Conservation (phyloP, 1,140 invertebrate genomes). For the Lordiphosa mommai region DNA sequence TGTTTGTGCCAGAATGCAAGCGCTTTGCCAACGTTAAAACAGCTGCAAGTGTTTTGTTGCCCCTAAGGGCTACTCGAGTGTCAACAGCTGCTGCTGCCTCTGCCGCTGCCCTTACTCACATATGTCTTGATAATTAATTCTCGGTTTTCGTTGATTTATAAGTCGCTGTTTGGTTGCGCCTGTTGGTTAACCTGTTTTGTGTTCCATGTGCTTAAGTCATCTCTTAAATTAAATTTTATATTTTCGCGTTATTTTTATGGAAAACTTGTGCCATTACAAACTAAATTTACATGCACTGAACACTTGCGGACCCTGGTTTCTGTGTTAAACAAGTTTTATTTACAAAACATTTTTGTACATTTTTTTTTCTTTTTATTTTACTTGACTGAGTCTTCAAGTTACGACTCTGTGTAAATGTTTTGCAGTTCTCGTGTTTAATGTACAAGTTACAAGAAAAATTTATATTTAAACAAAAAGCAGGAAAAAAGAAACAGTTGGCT, state of each 20-base stretch:
- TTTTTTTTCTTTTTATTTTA: not conserved
- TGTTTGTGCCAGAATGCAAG: slow-evolving; percentile 25
- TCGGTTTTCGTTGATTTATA: slow-evolving; percentile 54
- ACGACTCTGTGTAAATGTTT: slow-evolving; percentile 33
- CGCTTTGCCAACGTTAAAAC: slow-evolving; percentile 25
- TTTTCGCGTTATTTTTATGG: slow-evolving; percentile 36
- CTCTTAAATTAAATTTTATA: not conserved
- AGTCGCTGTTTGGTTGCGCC: not conserved
- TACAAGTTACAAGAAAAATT: slow-evolving; percentile 49
- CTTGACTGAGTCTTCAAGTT: slow-evolving; percentile 6
- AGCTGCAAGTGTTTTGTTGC: slow-evolving; percentile 67
- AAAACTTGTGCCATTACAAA: slow-evolving; percentile 68
- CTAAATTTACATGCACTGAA: slow-evolving; percentile 60
- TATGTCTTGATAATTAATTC: slow-evolving; percentile 63
- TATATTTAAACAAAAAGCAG: slow-evolving; percentile 3
- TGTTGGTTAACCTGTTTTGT: slow-evolving; percentile 22
- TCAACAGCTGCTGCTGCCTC: slow-evolving; percentile 11
- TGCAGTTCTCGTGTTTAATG: slow-evolving; percentile 69
- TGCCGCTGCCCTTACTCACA: slow-evolving; percentile 12
- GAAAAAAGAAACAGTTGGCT: slow-evolving; percentile 24
- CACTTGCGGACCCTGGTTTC: slow-evolving; percentile 31
- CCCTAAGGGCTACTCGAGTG: slow-evolving; percentile 23
- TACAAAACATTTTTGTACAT: slow-evolving; percentile 67
- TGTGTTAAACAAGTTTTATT: slow-evolving; percentile 67
- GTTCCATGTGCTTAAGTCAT: slow-evolving; percentile 8